These are phyloP conservation scores for Gymnosoma rotundatum DNA, from an alignment of 2,888 invertebrate genomes.

Conservation along the genomic window DNA sequence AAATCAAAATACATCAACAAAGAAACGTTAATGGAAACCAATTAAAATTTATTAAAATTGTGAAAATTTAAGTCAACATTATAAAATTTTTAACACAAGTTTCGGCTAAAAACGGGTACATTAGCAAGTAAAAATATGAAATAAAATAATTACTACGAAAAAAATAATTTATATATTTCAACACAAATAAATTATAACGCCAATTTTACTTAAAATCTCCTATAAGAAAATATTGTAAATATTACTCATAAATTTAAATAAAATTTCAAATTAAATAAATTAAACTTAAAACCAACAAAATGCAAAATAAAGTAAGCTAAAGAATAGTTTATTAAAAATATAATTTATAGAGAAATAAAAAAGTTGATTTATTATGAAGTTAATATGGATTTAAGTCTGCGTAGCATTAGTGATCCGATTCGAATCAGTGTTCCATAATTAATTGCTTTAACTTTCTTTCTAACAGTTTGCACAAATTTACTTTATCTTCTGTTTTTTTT, in stretches of 20 bases:
- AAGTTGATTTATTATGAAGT: no score
- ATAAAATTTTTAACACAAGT: conserved; percentile 75
- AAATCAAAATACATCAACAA: conserved; percentile 42
- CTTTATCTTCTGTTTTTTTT: no score
- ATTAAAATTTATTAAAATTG: conserved; percentile 10
- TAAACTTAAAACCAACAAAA: neutral
- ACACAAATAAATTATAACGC: conserved; percentile 1
- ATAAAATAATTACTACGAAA: conserved; percentile 8
- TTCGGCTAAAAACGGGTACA: conserved; percentile 78
- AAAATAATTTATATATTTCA: neutral
- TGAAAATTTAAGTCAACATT: conserved; percentile 24
- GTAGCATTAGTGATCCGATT: no score
- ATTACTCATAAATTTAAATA: neutral
- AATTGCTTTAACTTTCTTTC: no score
- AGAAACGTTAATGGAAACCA: conserved; percentile 20
- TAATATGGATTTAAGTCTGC: no score
- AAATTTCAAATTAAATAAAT: neutral
- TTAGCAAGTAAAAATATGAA: conserved; percentile 53
- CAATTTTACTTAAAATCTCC: conserved; percentile 21
- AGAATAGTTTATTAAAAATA: neutral
- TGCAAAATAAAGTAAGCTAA: conserved; percentile 19
- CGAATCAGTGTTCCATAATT: no score
- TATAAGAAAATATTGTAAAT: conserved; percentile 12
- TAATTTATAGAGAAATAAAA: no score
- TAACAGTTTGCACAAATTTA: no score